Evolutionary conservation across 2,113 vertebrate genomes (phyloP).

Genomic region (Erinaceus europaeus): DNA sequence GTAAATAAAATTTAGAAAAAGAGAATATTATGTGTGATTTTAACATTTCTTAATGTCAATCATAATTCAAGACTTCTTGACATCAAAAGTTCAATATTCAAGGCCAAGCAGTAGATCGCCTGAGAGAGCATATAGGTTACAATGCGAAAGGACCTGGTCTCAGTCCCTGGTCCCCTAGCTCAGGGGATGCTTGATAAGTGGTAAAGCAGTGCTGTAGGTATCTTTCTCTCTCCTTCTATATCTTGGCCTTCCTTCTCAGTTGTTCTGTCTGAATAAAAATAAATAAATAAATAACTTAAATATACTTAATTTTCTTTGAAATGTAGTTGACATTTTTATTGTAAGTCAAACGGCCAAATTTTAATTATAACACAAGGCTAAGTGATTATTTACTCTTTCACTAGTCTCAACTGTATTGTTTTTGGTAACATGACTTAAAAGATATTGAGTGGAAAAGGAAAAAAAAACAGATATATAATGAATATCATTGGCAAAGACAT

Average conservation of each 20-base stretch:
- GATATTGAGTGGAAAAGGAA: constrained; percentile 1
- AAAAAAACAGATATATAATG: neutral
- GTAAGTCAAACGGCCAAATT: constrained; percentile 1
- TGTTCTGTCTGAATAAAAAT: too few relatives aligned
- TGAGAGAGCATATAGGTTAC: too few relatives aligned
- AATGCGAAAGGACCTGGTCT: too few relatives aligned
- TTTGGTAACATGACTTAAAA: neutral
- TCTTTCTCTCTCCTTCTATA: too few relatives aligned
- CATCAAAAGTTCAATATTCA: neutral
- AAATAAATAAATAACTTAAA: neutral
- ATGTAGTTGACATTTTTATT: constrained; percentile 19
- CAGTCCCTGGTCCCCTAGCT: too few relatives aligned
- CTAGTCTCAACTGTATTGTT: constrained; percentile 9
- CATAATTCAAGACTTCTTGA: neutral
- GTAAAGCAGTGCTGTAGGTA: too few relatives aligned
- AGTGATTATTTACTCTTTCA: constrained; percentile 1
- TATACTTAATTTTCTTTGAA: neutral
- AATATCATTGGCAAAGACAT: constrained; percentile 15
- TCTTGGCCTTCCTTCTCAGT: too few relatives aligned
- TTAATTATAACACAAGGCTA: constrained; percentile 31
- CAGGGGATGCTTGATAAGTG: too few relatives aligned
- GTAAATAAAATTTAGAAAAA: too few relatives aligned
- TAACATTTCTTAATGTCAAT: neutral
- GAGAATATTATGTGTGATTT: neutral
- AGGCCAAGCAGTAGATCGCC: too few relatives aligned